These are phyloP conservation scores for Bellardia pandia DNA, from an alignment of 2,888 invertebrate species.

Conservation along the genomic window DNA sequence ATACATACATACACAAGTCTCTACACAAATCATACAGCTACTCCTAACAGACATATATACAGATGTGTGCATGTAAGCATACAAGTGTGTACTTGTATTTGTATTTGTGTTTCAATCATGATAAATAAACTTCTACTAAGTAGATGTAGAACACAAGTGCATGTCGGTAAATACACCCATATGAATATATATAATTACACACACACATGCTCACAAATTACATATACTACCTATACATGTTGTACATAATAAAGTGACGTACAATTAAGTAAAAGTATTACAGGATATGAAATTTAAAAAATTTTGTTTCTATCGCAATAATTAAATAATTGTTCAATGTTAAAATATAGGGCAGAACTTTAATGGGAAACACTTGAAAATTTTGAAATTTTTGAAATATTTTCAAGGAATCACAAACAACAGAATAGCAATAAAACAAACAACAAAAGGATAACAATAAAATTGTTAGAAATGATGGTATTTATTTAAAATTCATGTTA, in stretches of 20 bases:
- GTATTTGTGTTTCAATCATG: conserved; percentile 29
- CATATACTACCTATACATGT: background rate
- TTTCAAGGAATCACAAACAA: too few species aligned
- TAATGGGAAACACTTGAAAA: too few species aligned
- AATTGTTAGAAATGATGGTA: too few species aligned
- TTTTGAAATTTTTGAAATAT: too few species aligned
- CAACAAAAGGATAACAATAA: too few species aligned
- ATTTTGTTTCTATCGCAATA: background rate
- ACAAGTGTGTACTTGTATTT: conserved; percentile 2
- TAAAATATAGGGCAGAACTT: background rate
- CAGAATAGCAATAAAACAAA: too few species aligned
- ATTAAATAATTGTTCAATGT: background rate
- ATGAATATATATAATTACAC: background rate
- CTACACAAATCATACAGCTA: background rate
- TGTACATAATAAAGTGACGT: background rate
- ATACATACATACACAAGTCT: background rate
- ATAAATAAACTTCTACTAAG: conserved; percentile 25
- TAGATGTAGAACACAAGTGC: conserved; percentile 13
- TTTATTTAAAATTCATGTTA: too few species aligned
- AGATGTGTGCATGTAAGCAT: background rate
- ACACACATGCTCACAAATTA: background rate
- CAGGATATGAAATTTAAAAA: conserved; percentile 4
- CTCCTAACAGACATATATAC: background rate
- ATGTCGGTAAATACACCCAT: background rate
- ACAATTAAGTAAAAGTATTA: conserved; percentile 18